These are phyloP conservation scores for Drosophila orosa DNA, from an alignment of 1,140 invertebrate species.

Conservation along the genomic window DNA sequence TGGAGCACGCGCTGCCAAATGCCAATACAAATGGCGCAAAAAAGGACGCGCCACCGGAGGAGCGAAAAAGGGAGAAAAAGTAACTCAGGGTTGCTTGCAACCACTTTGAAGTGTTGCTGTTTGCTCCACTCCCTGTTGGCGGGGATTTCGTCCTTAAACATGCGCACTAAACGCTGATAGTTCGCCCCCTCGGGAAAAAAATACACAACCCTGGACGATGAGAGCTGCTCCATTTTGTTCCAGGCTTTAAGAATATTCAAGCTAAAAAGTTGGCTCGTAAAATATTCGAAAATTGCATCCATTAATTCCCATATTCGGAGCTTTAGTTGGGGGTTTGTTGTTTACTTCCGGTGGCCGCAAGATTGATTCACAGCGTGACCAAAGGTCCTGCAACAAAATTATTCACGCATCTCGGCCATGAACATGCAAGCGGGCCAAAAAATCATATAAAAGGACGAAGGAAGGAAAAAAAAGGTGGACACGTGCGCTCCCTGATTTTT, in stretches of 20 bases:
- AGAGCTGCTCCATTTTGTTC: constrained; percentile 74
- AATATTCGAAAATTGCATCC: constrained; percentile 67
- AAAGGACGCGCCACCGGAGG: constrained; percentile 58
- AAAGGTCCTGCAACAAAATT: constrained; percentile 77
- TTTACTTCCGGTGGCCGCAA: constrained; percentile 73
- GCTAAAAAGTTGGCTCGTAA: constrained; percentile 34
- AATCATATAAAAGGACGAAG: constrained; percentile 41
- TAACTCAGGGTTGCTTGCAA: constrained; percentile 77
- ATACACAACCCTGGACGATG: constrained; percentile 23
- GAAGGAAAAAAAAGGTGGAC: constrained; percentile 35
- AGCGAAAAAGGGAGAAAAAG: constrained; percentile 33
- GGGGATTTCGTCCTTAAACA: constrained; percentile 69
- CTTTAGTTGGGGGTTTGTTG: constrained; percentile 27
- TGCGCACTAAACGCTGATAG: constrained; percentile 81
- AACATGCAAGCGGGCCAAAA: constrained; percentile 61
- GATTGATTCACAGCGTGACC: constrained; percentile 83
- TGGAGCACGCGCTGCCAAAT: constrained; percentile 77
- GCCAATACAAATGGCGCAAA: constrained; percentile 81
- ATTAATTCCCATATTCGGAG: constrained; percentile 38
- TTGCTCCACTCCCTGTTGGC: constrained; percentile 58
- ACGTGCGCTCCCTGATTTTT: constrained; percentile 62
- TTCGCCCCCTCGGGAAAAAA: constrained; percentile 46
- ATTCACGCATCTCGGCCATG: constrained; percentile 70
- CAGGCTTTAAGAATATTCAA: constrained; percentile 29
- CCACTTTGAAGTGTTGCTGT: constrained; percentile 78